Conservation (phyloP, 2,888 invertebrate species). For the Sturmia bella region DNA sequence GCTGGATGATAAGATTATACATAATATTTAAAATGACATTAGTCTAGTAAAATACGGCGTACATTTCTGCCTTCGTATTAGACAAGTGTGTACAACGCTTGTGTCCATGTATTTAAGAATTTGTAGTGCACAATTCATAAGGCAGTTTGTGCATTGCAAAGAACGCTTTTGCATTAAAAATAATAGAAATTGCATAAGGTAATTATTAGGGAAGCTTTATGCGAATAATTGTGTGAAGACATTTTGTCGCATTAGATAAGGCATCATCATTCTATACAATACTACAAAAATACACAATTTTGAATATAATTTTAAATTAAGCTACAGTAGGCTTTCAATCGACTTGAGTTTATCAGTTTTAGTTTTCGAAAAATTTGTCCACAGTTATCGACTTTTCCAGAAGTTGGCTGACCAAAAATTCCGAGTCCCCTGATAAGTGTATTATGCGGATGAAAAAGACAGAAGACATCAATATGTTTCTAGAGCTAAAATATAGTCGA, state of each 20-base stretch:
- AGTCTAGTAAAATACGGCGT: constrained; percentile 29
- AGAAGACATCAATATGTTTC: no score
- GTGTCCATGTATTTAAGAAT: background rate
- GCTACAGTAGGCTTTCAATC: no score
- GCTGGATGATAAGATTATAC: constrained; percentile 60
- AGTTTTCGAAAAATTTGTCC: no score
- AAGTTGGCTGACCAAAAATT: no score
- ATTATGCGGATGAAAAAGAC: no score
- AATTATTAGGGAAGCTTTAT: constrained; percentile 27
- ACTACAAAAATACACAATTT: no score
- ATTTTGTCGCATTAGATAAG: constrained; percentile 19
- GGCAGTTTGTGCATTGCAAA: background rate
- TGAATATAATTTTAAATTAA: no score
- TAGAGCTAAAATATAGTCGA: no score
- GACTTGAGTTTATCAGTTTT: no score
- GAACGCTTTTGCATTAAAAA: background rate
- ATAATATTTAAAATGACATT: constrained; percentile 53
- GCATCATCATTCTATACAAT: no score
- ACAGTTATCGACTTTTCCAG: no score
- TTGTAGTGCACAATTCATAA: background rate
- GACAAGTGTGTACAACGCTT: background rate
- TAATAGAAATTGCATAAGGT: constrained; percentile 15
- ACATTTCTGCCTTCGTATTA: background rate
- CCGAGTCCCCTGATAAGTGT: no score
- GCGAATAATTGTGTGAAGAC: constrained; percentile 34